Base-by-base conservation (phyloP, 2,113 vertebrate species). In the Hippoglossus stenolepis region DNA sequence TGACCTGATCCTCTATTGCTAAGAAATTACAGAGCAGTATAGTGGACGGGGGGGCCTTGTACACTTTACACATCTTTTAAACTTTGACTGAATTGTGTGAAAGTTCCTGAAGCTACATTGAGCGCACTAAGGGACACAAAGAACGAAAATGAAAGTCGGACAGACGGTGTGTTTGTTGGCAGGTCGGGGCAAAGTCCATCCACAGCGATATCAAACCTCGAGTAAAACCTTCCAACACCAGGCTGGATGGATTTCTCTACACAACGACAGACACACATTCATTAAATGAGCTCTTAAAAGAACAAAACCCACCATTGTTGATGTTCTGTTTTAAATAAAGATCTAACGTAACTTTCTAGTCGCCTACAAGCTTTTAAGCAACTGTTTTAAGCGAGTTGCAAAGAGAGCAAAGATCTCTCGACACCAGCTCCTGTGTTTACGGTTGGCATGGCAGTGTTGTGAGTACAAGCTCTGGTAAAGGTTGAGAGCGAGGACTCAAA, bases 381-480 rank as follows among this genome's bases (percentile, higher is more conserved):
- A 15, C 53, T 10, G 53, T n/a, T n/a, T 3, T 8, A 23, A 51
- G 20, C 47, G 18, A 51, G 18, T 9, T 51, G 18, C 51, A 4
- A 40, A 67, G 49, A 13, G 63, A 73, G 40, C 18, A 35, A 6
- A 2, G 12, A 59, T 15, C 24, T 28, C 54, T 59, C 0, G 13
- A 28, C 47, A 38, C 51, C 5, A 6, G 17, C 28, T n/a, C 43
- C 45, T 8, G 64, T 73, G 70, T 88, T 81, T 77, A 66, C 0
- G 9, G 77, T 79, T 65, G 73, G 71, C 76, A 62, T 68, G 75
- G 56, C 59, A 73, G 54, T 84, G 57, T 59, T 87, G 66, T 31
- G 59, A 80, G 51, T 81, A 54, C 58, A 88, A 89, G 86, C 79
- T 75, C 15, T 6, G 28, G 11, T 26, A 35, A 77, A 75, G 67